Evolutionary conservation across 1,140 invertebrate genomes (phyloP).

Genomic region (Penaeus indicus): DNA sequence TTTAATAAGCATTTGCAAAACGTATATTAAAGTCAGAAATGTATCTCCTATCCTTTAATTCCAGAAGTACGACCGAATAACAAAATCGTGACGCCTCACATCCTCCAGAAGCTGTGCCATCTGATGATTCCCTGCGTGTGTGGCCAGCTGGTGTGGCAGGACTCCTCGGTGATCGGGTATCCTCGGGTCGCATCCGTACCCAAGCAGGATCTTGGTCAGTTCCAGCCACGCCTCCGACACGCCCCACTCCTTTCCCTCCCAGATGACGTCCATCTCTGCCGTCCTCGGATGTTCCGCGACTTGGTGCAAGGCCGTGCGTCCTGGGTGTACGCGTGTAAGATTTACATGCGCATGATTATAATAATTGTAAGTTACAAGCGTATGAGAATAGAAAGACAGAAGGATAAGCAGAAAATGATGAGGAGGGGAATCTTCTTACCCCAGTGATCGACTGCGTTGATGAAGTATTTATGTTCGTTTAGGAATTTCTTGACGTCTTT

Average conservation of each 20-base stretch:
- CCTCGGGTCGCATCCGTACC: constrained; percentile 41
- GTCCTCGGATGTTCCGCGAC: constrained; percentile 1
- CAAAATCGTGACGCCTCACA: neutral
- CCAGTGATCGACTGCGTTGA: constrained; percentile 34
- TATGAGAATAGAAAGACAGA: neutral
- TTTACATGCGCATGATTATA: neutral
- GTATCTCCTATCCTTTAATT: neutral
- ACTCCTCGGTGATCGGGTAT: neutral
- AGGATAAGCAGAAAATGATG: neutral
- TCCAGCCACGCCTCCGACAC: constrained; percentile 30
- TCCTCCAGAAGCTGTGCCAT: constrained; percentile 14
- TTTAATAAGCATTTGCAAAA: no score
- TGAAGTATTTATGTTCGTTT: neutral
- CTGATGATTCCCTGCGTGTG: neutral
- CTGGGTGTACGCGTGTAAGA: neutral
- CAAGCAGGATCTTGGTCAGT: constrained; percentile 1
- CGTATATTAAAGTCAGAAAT: neutral
- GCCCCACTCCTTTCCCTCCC: constrained; percentile 29
- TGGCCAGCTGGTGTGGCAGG: constrained; percentile 16
- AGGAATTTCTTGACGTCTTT: constrained; percentile 32
- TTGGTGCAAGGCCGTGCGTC: constrained; percentile 35
- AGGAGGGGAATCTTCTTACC: neutral
- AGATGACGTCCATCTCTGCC: constrained; percentile 13
- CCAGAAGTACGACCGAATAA: no score
- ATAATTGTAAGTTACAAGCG: neutral